These are phyloP conservation scores for Calidris pygmaea DNA, from an alignment of 2,113 vertebrate species.

Conservation along the genomic window DNA sequence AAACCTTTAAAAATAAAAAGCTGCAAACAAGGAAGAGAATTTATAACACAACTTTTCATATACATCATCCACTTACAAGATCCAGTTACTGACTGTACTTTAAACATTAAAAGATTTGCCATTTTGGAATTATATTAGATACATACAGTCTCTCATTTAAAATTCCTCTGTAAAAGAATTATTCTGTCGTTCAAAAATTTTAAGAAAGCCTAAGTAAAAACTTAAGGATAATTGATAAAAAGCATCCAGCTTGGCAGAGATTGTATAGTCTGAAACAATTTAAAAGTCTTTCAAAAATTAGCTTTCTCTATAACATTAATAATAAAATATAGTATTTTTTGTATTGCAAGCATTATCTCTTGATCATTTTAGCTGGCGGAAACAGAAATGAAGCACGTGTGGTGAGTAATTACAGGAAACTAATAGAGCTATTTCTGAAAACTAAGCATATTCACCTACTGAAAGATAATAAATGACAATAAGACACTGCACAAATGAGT, in stretches of 20 bases:
- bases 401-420: neutral
- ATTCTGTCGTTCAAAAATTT: neutral
- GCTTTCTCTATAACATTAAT: neutral
- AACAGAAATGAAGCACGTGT: neutral
- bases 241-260: neutral
- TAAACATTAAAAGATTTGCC: neutral
- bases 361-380: accelerated
- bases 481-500: neutral
- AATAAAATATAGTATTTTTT: neutral
- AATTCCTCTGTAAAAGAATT: neutral
- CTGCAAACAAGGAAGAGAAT: neutral
- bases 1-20: neutral
- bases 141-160: neutral
- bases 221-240: neutral
- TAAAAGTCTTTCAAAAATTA: neutral
- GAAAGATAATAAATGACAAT: neutral
- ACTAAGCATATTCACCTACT: neutral
- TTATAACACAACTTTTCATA: neutral
- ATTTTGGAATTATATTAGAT: neutral
- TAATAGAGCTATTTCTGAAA: neutral
- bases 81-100: neutral
- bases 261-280: neutral
- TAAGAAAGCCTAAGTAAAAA: neutral
- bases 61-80: neutral
- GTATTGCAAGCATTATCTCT: neutral